Base-by-base conservation (phyloP, 1,140 invertebrate genomes). In the Liolophura sinensis region DNA sequence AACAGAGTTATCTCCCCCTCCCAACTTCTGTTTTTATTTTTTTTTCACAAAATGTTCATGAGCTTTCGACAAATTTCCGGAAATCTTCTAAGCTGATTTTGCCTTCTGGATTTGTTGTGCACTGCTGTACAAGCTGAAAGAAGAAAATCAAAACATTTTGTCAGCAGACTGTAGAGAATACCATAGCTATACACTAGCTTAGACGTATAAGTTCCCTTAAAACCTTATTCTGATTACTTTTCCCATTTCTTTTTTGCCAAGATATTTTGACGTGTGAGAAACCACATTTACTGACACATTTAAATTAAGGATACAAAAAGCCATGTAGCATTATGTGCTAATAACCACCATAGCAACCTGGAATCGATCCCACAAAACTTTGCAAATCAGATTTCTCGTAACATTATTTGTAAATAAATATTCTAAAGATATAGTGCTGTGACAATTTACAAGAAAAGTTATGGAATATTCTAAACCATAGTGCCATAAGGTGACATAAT, bases 41-140 rank as follows among this genome's bases (percentile, higher is more conserved):
- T 40, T 40, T 3, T 40, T 9, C 3, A 40, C 31, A 40, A 3
- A 40, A 40, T 40, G 31, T 62, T 78, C 77, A 83, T 58, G 75
- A 73, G 68, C 77, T 77, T 66, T 84, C 82, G 54, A 84, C 72
- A 72, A 84, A 84, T 70, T 70, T 71, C 64, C 82, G 70, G 72
- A 83, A 81, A 60, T 84, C 80, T 65, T 84, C 82, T 62, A 84
- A 65, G 47, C 71, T 76, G 31, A 84, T 83, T 31, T 74, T 74
- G 54, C 81, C 81, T 25, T 82, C 72, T 52, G 73, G 74, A 62
- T 82, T 69, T 27, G 65, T 56, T 51, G 79, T 78, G 54, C 75
- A 78, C 57, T 79, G 70, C 25, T 60, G 62, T 15, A 82, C 73
- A 40, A 84, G 64, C 82, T 84, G 78, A 57, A 71, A 76, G 59